Base-by-base conservation (phyloP, 1,140 invertebrate genomes). In the Drosophila burlai region DNA sequence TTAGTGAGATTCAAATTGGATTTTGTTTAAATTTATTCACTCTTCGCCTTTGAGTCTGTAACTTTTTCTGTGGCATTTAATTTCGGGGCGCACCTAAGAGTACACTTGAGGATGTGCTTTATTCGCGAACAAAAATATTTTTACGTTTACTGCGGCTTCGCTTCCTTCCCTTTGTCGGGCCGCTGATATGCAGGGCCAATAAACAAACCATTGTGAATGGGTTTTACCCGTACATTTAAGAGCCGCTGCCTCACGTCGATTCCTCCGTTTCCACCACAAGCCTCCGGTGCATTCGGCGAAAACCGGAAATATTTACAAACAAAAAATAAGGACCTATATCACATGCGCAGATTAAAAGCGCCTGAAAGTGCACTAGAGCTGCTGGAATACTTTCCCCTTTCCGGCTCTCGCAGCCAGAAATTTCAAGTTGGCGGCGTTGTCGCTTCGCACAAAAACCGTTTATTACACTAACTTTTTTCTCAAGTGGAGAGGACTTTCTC, bases 321-420 rank as follows among this genome's bases (percentile, higher is more conserved):
- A 60, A 71, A 59, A n/a, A 40, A 66, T 13, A 26, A 47, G 10
- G 29, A 58, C 65, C 47, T 47, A 18, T 36, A 60, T 24, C 43
- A 47, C 40, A 46, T 54, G 50, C 43, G 21, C 63, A 64, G 63
- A 77, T 61, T 62, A 60, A 55, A 69, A 73, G 50, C 45, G 45
- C 62, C 76, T 50, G 79, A 43, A 67, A 83, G 72, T 72, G 81
- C 77, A 84, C 73, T 76, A 52, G 36, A 84, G 50, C 43, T 69
- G 45, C 13, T 40, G 52, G 18, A 58, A 66, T 58, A 47, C 57
- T 68, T 81, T 52, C 29, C 40, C 36, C 34, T 68, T 62, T 64
- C 18, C 42, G 69, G 45, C 54, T 42, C 62, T 65, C 34, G 71
- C 61, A 47, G 62, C 16, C 47, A 50, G 66, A 78, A 85, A 58